Base-by-base conservation (phyloP, 1,140 invertebrate genomes). In the Pararge aegeria region DNA sequence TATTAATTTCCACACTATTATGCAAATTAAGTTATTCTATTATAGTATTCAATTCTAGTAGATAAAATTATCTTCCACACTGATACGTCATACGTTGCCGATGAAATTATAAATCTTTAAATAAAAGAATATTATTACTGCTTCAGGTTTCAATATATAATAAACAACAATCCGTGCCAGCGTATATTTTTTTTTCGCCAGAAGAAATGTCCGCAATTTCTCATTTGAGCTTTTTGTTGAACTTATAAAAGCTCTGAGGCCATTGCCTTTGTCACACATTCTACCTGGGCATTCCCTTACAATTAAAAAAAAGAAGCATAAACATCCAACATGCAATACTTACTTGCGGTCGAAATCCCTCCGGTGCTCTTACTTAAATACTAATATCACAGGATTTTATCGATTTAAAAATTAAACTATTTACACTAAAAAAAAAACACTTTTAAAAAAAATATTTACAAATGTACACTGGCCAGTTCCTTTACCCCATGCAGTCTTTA, bases 381-480 rank as follows among this genome's bases (percentile, higher is more conserved):
- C 75, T 85, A 85, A 80, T 83, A 85, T 85, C 82, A 85, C 82
- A 85, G 82, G 82, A 83, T 83, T 84, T 82, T 78, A 78, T 54
- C 60, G 50, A 66, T 53, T 53, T 54, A 59, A 70, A n/a, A 73
- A 61, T 67, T 68, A 61, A 66, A 68, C 48, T 64, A 65, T 61
- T 53, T 50, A 64, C 73, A 77, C 70, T 69, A 64, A 57, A 61
- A 61, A 55, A 64, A 78, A 46, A 46, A 20, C 42, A 20, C 42
- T 46, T 46, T 40, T 16, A 4, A 49, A 49, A 49, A 29, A 49
- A 20, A 49, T 49, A 20, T 49, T 66, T 68, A 66, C 64, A 73
- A 64, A 61, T 77, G 70, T 69, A 75, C 77, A 79, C 70, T 65
- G 61, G 54, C 62, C 68, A 75, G 44, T 61, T 50, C 13, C 53